These are phyloP conservation scores for Schlechtendalia chinensis DNA, from an alignment of 1,140 invertebrate species.

Conservation along the genomic window DNA sequence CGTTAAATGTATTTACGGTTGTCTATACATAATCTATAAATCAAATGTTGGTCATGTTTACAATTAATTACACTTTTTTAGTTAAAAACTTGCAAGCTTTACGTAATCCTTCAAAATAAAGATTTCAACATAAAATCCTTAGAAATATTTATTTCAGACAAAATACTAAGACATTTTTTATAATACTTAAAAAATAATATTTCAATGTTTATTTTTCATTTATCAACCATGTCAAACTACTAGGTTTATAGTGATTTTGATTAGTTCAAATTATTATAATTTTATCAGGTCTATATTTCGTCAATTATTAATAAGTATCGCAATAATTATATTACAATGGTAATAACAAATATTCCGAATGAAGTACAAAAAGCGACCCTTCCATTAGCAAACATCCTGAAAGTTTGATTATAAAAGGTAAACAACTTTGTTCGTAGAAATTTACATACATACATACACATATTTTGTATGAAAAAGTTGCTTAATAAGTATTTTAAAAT, in stretches of 20 bases:
- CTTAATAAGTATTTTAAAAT: constrained; percentile 18
- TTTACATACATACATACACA: background rate
- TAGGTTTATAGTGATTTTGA: too few species aligned
- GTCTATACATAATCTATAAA: too few species aligned
- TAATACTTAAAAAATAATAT: too few species aligned
- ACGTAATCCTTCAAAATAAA: background rate
- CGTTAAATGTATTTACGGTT: too few species aligned
- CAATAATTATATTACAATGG: background rate
- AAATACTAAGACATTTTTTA: too few species aligned
- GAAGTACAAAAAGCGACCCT: background rate
- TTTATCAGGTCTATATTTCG: background rate
- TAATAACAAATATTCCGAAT: background rate
- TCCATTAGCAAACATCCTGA: background rate
- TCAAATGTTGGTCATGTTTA: background rate
- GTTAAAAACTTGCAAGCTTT: background rate
- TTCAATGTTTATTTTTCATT: too few species aligned
- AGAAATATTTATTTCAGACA: constrained; percentile 5
- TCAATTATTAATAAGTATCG: too few species aligned
- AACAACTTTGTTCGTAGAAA: constrained; percentile 7
- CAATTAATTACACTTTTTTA: background rate
- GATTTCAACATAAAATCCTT: background rate
- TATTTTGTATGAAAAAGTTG: constrained; percentile 9
- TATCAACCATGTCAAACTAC: background rate
- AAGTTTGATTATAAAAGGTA: constrained; percentile 6
- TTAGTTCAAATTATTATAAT: too few species aligned